A percentile compares a stretch with the other conserved stretches of the same genome.
phyloP scores from a whole-genome alignment of 2,113 vertebrate species.

The Ramphastos sulfuratus region DNA sequence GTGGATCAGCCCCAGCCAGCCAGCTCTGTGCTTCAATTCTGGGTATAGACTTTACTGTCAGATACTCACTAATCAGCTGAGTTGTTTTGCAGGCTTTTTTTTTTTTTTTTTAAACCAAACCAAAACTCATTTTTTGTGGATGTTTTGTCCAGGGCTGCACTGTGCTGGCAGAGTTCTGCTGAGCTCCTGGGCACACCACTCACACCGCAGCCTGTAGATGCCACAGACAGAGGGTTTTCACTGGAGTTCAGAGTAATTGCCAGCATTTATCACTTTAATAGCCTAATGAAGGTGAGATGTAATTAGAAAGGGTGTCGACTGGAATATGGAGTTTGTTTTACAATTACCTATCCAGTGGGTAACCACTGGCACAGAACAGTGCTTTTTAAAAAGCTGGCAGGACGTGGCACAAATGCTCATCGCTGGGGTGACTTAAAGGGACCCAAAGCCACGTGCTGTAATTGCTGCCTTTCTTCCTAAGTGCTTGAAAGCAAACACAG shows the following conservation, averaged over 20 bases:
- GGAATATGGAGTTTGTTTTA: constrained; percentile 80
- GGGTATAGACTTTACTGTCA: not conserved
- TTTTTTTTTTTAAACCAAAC: too few relatives aligned
- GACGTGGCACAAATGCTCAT: constrained; percentile 62
- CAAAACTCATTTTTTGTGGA: too few relatives aligned
- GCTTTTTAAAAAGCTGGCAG: constrained; percentile 69
- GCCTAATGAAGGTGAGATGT: constrained; percentile 81
- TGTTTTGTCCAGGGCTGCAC: not conserved
- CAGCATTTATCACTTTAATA: constrained; percentile 81
- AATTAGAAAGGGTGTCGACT: constrained; percentile 79
- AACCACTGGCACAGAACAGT: constrained; percentile 69
- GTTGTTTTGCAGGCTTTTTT: not conserved
- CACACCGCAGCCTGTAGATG: constrained; percentile 23
- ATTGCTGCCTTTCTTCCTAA: constrained; percentile 41
- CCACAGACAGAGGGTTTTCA: constrained; percentile 70
- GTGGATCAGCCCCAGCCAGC: not conserved
- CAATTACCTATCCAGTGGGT: constrained; percentile 72
- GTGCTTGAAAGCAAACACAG: not conserved
- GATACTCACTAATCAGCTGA: not conserved
- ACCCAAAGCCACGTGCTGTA: constrained; percentile 19
- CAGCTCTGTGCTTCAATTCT: not conserved
- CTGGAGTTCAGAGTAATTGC: constrained; percentile 76
- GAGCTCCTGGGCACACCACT: constrained; percentile 56
- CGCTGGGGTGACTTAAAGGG: constrained; percentile 43
- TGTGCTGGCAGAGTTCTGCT: not conserved